Evolutionary conservation across 2,888 invertebrate genomes (phyloP), one percentile per base, ranked within the genome.

Genomic region (Drosophila antonietae): DNA sequence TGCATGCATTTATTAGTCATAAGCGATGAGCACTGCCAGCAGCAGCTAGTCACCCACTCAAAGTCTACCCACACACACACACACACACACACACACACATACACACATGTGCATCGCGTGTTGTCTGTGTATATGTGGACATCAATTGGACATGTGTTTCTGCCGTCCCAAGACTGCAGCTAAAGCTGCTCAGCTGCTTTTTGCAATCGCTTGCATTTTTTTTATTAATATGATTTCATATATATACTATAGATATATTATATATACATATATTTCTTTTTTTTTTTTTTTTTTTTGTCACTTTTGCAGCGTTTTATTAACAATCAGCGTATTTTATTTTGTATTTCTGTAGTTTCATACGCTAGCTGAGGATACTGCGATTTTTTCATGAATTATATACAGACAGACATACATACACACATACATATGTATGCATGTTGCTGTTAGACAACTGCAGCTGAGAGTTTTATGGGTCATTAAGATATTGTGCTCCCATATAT

Each of bases 81-180:
- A 49, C 49, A 37, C 31, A 51, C 51, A 53, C 37, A 23, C 47
- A 23, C 39, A 44, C 23, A 51, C 46, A 58, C 43, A 23, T 33
- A 18, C 49, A 31, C 43, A 31, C 59, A 59, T 28, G 28, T 28
- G 28, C 6, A 6, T 28, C 28, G 46, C 23, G 52, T 35, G 52
- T 7, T 51, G 10, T 35, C 20, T 33, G 58, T n/a, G 14, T 52
- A 10, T 52, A 10, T 64, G 53, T 75, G 59, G 23, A 62, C 78
- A 75, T 56, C 67, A 75, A 56, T 78, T 76, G 58, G 75, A 79
- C 76, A 76, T 76, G 62, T 76, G 76, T 79, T 76, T 76, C 49
- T 61, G 49, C 41, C 55, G 58, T 69, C 58, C 55, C 55, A 59
- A 78, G 64, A 62, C 55, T 62, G 63, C 46, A 41, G 55, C 39